phyloP scores from a whole-genome alignment of 2,113 vertebrate genomes.

The Malurus alboscapulatus region DNA sequence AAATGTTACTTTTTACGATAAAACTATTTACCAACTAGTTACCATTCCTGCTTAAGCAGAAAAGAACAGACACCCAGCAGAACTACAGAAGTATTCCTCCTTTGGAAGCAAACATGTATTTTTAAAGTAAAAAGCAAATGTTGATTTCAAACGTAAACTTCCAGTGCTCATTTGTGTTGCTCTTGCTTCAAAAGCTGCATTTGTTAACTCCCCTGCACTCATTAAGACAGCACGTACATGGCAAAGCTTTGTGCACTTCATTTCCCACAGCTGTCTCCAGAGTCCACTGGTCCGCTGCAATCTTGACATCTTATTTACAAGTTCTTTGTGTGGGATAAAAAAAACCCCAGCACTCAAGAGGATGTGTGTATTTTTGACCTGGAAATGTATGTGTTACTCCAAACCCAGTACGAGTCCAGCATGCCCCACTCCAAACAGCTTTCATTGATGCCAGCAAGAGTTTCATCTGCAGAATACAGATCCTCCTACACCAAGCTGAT shows the following conservation, averaged over 20 bases:
- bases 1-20: neutral
- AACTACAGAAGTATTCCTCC: neutral
- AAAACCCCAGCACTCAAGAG: neutral
- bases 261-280: neutral
- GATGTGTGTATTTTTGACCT: neutral
- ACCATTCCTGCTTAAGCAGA: neutral
- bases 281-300: neutral
- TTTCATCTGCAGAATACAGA: neutral
- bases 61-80: neutral
- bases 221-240: neutral
- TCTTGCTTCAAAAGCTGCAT: neutral
- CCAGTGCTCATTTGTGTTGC: neutral
- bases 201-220: neutral
- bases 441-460: accelerated
- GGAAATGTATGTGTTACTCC: neutral
- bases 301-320: neutral
- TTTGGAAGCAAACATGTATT: neutral
- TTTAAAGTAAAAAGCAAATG: neutral
- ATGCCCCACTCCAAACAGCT: accelerated
- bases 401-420: neutral
- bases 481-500: neutral
- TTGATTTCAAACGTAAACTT: neutral
- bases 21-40: neutral
- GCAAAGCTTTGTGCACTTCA: neutral
- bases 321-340: neutral